These are phyloP conservation scores for Drosophila buzzatii DNA, from an alignment of 2,888 invertebrate species.

Conservation along the genomic window DNA sequence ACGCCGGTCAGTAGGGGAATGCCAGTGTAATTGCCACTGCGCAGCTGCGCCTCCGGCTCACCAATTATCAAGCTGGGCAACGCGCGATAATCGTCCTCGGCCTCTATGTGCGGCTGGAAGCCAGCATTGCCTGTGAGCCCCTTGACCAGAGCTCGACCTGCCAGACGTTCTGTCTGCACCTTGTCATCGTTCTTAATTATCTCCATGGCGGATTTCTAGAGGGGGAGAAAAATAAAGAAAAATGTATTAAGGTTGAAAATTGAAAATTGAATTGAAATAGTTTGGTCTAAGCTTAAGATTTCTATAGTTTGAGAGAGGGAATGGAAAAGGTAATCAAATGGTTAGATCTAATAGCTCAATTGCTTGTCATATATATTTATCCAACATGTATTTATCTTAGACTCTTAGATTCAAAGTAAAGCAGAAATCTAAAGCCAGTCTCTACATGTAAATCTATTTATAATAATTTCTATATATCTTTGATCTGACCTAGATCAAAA, in stretches of 20 bases:
- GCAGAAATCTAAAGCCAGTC: no score
- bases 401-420: neutral
- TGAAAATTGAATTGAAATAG: no score
- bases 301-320: no score
- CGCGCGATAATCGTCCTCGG: constrained; percentile 88
- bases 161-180: constrained; percentile 87
- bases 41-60: constrained; percentile 88
- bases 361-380: no score
- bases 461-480: no score
- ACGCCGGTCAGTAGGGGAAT: constrained; percentile 91
- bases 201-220: constrained; percentile 81
- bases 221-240: no score
- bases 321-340: no score
- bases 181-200: constrained; percentile 86
- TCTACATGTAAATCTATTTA: neutral
- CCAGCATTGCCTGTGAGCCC: constrained; percentile 88
- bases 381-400: no score
- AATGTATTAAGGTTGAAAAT: no score
- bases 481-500: no score
- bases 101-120: constrained; percentile 90
- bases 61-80: constrained; percentile 89
- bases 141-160: constrained; percentile 88
- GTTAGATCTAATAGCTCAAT: no score
- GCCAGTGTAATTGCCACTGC: constrained; percentile 86
- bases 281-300: no score